A percentile compares a stretch with the other conserved stretches of the same genome.
Evolutionary conservation across 2,797 vertebrate genomes (phyloP).

Genomic region (Eidolon dupreanum): DNA sequence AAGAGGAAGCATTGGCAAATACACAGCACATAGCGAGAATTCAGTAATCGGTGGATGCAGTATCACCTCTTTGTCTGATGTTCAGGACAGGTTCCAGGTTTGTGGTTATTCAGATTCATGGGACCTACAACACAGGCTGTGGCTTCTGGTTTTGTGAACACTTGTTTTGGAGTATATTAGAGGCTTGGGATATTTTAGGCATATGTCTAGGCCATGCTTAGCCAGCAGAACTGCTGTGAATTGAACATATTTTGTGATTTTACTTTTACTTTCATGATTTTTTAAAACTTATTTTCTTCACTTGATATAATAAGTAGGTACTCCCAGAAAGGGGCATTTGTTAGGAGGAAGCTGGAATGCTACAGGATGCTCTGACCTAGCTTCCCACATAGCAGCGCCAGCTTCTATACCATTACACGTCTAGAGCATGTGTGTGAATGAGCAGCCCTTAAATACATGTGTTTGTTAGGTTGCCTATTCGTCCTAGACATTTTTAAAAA

Average conservation of each 20-base stretch:
- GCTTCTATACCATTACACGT: not conserved
- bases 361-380: not conserved
- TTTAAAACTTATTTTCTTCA: not conserved
- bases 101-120: not conserved
- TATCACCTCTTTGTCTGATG: not conserved
- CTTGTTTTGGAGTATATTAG: not conserved
- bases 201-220: not conserved
- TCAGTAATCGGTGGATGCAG: not conserved
- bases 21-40: not conserved
- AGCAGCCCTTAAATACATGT: not conserved
- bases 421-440: not conserved
- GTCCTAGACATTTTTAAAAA: not conserved
- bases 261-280: not conserved
- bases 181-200: not conserved
- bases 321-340: not conserved
- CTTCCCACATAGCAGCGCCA: not conserved
- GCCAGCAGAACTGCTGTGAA: not conserved
- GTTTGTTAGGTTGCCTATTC: not conserved
- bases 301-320: not conserved
- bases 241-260: not conserved
- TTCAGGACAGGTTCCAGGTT: not conserved
- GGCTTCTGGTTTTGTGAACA: not conserved
- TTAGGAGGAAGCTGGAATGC: not conserved
- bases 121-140: not conserved
- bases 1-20: not conserved